Evolutionary conservation across 2,113 vertebrate genomes (phyloP).

Genomic region (Gobius niger): DNA sequence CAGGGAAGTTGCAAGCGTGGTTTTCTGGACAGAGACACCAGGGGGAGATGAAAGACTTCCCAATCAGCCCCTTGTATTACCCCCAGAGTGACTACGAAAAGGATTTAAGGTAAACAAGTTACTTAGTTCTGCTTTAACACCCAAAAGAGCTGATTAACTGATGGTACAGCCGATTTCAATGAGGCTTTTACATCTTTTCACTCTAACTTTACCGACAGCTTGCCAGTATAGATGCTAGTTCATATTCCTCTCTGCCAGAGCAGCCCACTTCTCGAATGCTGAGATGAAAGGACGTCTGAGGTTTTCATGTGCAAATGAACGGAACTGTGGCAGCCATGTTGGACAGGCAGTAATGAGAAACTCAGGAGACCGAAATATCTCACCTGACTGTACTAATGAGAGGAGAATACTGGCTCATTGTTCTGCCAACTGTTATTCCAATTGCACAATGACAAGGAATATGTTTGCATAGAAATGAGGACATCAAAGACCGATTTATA

Average conservation of each 20-base stretch:
- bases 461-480: constrained; percentile 44
- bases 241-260: constrained; percentile 7
- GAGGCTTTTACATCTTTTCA: background rate
- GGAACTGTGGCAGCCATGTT: constrained; percentile 14
- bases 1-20: no score
- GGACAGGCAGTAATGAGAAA: constrained; percentile 40
- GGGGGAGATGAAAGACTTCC: no score
- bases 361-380: constrained; percentile 25
- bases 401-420: constrained; percentile 26
- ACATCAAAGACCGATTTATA: constrained; percentile 27
- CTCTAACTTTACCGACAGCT: background rate
- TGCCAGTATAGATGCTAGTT: background rate
- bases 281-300: constrained; percentile 49
- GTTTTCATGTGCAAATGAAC: constrained; percentile 61
- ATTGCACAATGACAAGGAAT: constrained; percentile 25
- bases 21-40: no score
- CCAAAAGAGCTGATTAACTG: background rate
- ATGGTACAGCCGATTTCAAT: background rate
- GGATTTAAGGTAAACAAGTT: no score
- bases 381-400: constrained; percentile 30
- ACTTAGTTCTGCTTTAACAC: no score
- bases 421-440: constrained; percentile 35
- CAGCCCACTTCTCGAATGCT: constrained; percentile 36
- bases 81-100: no score
- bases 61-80: no score